Conservation (phyloP, 2,888 invertebrate genomes). For the Criorhina ranunculi region DNA sequence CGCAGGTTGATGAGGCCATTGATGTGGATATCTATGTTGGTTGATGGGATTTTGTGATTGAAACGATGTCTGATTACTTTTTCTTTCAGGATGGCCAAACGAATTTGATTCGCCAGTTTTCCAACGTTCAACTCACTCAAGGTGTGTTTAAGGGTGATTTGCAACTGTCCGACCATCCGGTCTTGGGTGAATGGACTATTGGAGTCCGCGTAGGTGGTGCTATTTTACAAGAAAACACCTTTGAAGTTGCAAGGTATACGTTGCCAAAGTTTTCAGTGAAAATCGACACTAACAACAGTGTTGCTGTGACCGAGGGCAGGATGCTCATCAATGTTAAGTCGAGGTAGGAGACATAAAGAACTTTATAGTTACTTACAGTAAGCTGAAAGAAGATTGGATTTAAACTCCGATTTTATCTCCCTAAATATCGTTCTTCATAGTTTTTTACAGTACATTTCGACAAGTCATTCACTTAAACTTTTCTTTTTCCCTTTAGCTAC, state of each 20-base stretch:
- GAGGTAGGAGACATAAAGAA: too few relatives aligned
- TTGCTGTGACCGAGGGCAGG: conserved; percentile 92
- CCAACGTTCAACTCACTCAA: conserved; percentile 84
- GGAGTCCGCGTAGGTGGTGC: conserved; percentile 39
- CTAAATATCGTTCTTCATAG: too few relatives aligned
- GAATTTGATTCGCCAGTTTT: conserved; percentile 94
- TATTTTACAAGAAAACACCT: conserved; percentile 79
- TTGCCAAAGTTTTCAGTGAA: conserved; percentile 96
- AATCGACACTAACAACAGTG: conserved; percentile 92
- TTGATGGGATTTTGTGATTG: conserved; percentile 18
- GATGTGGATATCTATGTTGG: conserved; percentile 87
- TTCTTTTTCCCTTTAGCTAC: conserved; percentile 87
- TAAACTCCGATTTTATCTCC: too few relatives aligned
- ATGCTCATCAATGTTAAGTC: conserved; percentile 89
- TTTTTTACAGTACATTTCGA: background rate
- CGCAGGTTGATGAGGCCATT: conserved; percentile 84
- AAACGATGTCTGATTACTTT: conserved; percentile 91
- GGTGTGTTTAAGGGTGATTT: conserved; percentile 90
- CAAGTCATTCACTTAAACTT: background rate
- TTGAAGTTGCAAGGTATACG: conserved; percentile 94
- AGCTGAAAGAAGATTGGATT: too few relatives aligned
- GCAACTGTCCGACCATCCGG: conserved; percentile 90
- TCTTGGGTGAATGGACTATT: conserved; percentile 94
- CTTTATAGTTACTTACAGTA: too few relatives aligned
- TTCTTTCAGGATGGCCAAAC: conserved; percentile 89